Conservation (phyloP, 2,888 invertebrate genomes). For the Dascillus cervinus region DNA sequence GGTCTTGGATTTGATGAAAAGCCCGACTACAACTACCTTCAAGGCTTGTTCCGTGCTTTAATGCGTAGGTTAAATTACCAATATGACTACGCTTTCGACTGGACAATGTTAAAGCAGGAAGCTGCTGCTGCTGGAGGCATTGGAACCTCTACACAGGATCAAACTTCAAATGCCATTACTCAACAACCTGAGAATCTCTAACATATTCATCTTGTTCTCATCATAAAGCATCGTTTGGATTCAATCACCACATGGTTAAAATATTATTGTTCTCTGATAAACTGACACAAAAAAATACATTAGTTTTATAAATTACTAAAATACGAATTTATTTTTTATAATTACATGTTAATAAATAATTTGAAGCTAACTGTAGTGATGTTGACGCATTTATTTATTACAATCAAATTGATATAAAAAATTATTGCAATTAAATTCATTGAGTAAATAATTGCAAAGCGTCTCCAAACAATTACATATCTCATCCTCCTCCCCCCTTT, state of each 20-base stretch:
- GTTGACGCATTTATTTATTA: no score
- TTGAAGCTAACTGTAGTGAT: no score
- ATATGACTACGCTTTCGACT: conserved; percentile 98
- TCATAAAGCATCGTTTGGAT: conserved; percentile 32
- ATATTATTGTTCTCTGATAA: conserved; percentile 16
- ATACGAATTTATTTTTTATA: no score
- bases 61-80: conserved; percentile 98
- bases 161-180: conserved; percentile 35
- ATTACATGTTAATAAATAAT: no score
- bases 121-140: conserved; percentile 31
- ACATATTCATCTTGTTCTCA: conserved; percentile 27
- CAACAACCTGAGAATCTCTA: conserved; percentile 41
- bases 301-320: no score
- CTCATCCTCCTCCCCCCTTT: no score
- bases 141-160: conserved; percentile 43
- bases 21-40: conserved; percentile 99
- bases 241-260: conserved; percentile 17
- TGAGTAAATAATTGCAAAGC: no score
- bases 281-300: no score
- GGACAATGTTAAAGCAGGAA: conserved; percentile 95
- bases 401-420: no score
- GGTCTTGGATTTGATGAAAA: conserved; percentile 96
- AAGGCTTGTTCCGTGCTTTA: conserved; percentile 95
- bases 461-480: no score
- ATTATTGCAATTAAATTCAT: no score